phyloP scores from a whole-genome alignment of 2,888 invertebrate species.

The Hydrotaea cyrtoneurina region DNA sequence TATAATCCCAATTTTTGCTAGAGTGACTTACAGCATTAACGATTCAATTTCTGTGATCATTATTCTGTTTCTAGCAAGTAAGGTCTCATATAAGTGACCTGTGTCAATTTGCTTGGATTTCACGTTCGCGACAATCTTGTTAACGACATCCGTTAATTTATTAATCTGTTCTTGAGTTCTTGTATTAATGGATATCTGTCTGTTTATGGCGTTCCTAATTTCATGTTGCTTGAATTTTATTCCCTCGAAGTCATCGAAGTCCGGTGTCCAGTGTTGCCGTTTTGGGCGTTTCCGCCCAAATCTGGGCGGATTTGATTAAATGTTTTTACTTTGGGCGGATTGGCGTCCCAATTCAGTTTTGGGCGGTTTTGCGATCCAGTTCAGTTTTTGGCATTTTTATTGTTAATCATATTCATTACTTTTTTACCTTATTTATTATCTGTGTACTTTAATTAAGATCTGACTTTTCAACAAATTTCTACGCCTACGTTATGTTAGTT shows the following conservation, averaged over 20 bases:
- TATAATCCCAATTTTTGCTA: not conserved
- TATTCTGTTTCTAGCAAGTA: conserved; percentile 58
- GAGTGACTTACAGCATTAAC: not conserved
- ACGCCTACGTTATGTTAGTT: no score
- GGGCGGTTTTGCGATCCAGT: no score
- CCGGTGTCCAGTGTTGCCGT: conserved; percentile 16
- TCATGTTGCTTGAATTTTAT: not conserved
- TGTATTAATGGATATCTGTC: no score
- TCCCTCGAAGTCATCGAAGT: not conserved
- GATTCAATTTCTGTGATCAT: not conserved
- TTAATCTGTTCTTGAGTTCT: conserved; percentile 7
- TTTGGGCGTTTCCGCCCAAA: no score
- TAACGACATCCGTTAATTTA: conserved; percentile 17
- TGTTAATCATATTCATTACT: no score
- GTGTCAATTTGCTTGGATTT: conserved; percentile 45
- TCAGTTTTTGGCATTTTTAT: no score
- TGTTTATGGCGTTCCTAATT: not conserved
- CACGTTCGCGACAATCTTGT: conserved; percentile 39
- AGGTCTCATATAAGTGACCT: conserved; percentile 46
- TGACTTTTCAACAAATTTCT: no score
- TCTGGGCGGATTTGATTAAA: no score
- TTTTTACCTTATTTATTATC: no score
- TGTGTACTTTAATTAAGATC: no score
- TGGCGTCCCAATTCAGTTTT: no score
- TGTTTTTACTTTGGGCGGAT: no score